Percentiles rank a stretch among this genome's conserved stretches.
Conservation (phyloP, 2,113 vertebrate species). For the Pimephales promelas region DNA sequence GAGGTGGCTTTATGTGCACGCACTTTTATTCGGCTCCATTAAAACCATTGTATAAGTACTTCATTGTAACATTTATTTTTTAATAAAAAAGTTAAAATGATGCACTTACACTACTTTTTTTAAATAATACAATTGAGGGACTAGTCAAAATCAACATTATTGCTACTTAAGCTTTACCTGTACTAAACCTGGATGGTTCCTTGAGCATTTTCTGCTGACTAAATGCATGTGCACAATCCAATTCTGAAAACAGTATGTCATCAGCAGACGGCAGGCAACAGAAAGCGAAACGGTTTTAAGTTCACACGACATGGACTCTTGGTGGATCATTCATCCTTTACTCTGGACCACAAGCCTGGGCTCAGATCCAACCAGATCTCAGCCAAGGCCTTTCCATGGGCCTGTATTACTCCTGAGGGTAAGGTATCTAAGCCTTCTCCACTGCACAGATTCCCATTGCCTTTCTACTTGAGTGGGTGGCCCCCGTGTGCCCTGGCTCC, state of each 20-base stretch:
- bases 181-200: background rate
- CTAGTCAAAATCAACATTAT: background rate
- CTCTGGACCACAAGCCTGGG: slow-evolving; percentile 51
- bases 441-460: slow-evolving; percentile 26
- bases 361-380: slow-evolving; percentile 44
- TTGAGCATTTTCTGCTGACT: background rate
- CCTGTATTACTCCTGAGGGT: slow-evolving; percentile 39
- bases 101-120: background rate
- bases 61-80: background rate
- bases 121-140: background rate
- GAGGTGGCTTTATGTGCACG: too few relatives aligned
- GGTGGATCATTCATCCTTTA: slow-evolving; percentile 48
- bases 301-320: slow-evolving; percentile 53
- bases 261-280: slow-evolving; percentile 4
- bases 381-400: slow-evolving; percentile 36
- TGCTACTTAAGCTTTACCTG: background rate
- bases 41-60: background rate
- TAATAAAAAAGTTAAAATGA: too few relatives aligned
- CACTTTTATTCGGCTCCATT: background rate
- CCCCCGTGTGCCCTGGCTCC: slow-evolving; percentile 31
- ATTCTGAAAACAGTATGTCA: slow-evolving; percentile 13
- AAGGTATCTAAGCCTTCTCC: slow-evolving; percentile 44
- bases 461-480: slow-evolving; percentile 48
- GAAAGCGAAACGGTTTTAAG: slow-evolving; percentile 35
- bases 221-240: background rate